Evolutionary conservation across 2,888 invertebrate genomes (phyloP).

Genomic region (Parnassius mnemosyne): DNA sequence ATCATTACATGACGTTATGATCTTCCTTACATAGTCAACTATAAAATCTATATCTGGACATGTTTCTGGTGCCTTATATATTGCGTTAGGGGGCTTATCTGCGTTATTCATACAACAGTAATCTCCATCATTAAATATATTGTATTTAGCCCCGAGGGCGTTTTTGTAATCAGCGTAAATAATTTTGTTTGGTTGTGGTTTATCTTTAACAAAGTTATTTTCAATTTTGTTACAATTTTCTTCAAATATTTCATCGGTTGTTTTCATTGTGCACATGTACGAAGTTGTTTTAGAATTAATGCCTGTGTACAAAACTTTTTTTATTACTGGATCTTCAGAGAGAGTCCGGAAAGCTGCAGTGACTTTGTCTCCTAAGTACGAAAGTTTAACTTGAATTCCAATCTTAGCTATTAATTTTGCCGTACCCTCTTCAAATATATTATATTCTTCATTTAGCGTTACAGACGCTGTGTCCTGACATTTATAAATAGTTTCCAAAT

Average conservation of each 20-base stretch:
- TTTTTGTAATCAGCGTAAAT: constrained; percentile 64
- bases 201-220: constrained; percentile 51
- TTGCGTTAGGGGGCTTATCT: constrained; percentile 65
- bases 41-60: constrained; percentile 66
- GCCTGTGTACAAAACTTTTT: constrained; percentile 67
- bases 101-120: constrained; percentile 65
- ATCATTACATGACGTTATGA: constrained; percentile 70
- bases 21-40: constrained; percentile 66
- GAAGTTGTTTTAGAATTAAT: constrained; percentile 69
- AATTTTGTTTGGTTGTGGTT: constrained; percentile 46
- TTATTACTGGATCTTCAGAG: constrained; percentile 62
- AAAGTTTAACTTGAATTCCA: constrained; percentile 62
- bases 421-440: constrained; percentile 69
- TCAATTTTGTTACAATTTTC: constrained; percentile 61
- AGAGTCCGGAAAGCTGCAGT: constrained; percentile 66
- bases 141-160: constrained; percentile 62
- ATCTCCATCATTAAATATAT: constrained; percentile 61
- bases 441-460: constrained; percentile 62
- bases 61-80: constrained; percentile 62
- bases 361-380: constrained; percentile 59
- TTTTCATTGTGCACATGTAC: constrained; percentile 69
- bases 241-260: constrained; percentile 61
- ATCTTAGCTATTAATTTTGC: constrained; percentile 66
- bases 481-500: constrained; percentile 51
- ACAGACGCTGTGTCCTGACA: constrained; percentile 48